Evolutionary conservation across 2,113 vertebrate species (phyloP).

Genomic region (Pygoscelis adeliae): DNA sequence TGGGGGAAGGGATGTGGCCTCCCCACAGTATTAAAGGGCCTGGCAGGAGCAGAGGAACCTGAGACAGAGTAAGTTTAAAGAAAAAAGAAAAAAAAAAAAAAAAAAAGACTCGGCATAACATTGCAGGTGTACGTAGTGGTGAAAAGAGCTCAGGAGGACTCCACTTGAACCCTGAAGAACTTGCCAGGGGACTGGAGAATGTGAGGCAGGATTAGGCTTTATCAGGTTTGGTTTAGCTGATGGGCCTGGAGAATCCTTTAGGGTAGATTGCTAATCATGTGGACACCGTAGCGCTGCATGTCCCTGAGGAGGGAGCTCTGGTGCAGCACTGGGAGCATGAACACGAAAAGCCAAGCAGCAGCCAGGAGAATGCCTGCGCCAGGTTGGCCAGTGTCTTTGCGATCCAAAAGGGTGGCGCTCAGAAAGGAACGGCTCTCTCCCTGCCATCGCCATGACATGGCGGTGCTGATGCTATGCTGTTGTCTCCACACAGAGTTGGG

Average conservation of each 20-base stretch:
- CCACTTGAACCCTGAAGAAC: background rate
- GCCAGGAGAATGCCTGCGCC: accelerated
- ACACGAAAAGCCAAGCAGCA: background rate
- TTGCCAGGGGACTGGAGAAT: background rate
- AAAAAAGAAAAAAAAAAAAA: background rate
- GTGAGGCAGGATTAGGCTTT: background rate
- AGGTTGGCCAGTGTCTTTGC: background rate
- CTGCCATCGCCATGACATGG: accelerated
- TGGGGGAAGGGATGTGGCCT: background rate
- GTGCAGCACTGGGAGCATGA: background rate
- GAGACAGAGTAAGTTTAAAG: background rate
- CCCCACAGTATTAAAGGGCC: background rate
- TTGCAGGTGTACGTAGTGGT: background rate
- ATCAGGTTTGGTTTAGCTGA: background rate
- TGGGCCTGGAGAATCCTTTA: background rate
- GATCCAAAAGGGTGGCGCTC: background rate
- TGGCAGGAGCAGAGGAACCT: background rate
- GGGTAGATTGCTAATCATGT: accelerated
- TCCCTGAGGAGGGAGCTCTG: background rate
- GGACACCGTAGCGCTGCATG: background rate
- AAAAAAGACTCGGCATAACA: background rate
- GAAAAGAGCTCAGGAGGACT: background rate
- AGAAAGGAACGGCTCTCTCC: background rate
- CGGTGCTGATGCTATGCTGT: background rate
- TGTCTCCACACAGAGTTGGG: background rate